Percentiles rank a stretch among this genome's conserved stretches.
These are phyloP conservation scores for Nymphicus hollandicus DNA, from an alignment of 2,113 vertebrate genomes.

Conservation along the genomic window DNA sequence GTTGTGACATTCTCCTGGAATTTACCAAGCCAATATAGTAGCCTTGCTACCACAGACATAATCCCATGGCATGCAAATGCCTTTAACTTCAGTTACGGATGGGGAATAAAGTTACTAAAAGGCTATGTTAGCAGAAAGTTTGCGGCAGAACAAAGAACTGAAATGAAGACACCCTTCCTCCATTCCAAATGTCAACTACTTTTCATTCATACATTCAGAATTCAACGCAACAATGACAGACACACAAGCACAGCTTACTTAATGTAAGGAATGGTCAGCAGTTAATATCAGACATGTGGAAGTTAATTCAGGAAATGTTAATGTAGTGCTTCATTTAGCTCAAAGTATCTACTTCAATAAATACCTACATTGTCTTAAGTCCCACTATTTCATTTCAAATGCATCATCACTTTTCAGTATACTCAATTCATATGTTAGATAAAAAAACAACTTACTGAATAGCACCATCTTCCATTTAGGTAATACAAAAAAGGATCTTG, in stretches of 20 bases:
- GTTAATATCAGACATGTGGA: neutral
- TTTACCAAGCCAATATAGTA: neutral
- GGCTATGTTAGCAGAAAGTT: neutral
- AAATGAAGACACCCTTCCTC: neutral
- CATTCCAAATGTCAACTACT: neutral
- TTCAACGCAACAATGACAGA: neutral
- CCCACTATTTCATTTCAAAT: neutral
- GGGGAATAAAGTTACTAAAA: neutral
- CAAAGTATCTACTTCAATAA: neutral
- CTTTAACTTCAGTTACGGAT: neutral
- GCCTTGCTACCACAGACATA: neutral
- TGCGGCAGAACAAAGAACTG: neutral
- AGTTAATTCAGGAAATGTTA: neutral
- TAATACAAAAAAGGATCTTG: constrained; percentile 91
- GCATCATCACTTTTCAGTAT: neutral
- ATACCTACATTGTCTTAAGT: neutral
- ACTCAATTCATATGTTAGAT: neutral
- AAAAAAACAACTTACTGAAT: constrained; percentile 82
- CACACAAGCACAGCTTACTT: neutral
- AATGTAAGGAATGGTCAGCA: neutral
- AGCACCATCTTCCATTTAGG: constrained; percentile 95
- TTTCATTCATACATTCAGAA: neutral
- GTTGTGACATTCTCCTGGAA: neutral
- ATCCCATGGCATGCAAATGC: neutral
- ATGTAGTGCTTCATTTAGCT: neutral